Evolutionary conservation across 1,140 invertebrate species (phyloP), one percentile per base, ranked within the genome.

Genomic region (Rhagoletis zephyria): DNA sequence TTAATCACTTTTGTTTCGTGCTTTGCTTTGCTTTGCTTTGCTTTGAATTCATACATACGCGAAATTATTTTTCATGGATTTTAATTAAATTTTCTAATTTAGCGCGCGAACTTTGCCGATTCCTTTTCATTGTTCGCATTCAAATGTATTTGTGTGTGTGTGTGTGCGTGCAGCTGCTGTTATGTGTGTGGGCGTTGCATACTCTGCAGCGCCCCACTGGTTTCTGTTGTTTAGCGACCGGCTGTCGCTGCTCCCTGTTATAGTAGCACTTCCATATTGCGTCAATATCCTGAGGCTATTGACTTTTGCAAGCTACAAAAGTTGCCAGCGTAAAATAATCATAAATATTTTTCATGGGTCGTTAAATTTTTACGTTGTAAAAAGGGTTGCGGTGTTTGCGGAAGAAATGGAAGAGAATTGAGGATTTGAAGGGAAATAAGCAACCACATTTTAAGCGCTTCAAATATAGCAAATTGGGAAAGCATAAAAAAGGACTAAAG

Each of bases 41-140:
- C 67, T 40, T 77, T 87, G 51, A 42, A 87, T 59, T 70, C 64
- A 87, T 74, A 87, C 63, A 67, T 42, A 87, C 64, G 64, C 56
- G 70, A 87, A 87, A 70, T 74, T 74, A 77, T 74, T 19, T 87
- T 87, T 87, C 61, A 51, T 85, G 65, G 81, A 85, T 85, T 85
- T 87, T 87, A 87, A 87, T 87, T 87, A 87, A 87, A 87, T 87
- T 85, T 87, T 87, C 87, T 87, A 87, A 87, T 87, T 87, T 85
- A 87, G 64, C 65, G 45, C 48, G 65, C 85, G 45, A 67, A 87
- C 45, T 67, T 67, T 67, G 14, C 63, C 42, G 85, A 60, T 67
- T 87, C 63, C 65, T 51, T 65, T n/a, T 42, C 85, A 63, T 86
- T 63, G 63, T 59, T 56, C 45, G 45, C 61, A 48, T 19, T 7